Base-by-base conservation (phyloP, 2,888 invertebrate genomes). In the Trichogramma dendrolimi region DNA sequence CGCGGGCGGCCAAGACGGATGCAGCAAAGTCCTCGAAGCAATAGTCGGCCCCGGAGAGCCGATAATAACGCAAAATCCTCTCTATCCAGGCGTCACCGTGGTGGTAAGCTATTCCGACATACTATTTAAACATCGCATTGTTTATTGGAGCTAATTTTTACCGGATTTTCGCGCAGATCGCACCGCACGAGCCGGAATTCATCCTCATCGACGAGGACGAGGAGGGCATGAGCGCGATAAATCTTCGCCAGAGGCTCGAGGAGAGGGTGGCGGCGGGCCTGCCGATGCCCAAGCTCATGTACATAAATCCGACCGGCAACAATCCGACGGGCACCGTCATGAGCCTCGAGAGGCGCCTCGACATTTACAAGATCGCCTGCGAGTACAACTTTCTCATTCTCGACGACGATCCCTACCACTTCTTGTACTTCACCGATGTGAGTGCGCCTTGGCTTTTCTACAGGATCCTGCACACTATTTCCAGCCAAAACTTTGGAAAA, bases 331-430 rank as follows among this genome's bases (percentile, higher is more conserved):
- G 92, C 0, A 83, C 84, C 0, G 86, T 89, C 0, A 80, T 90
- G 59, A 82, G 88, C 0, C 80, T 84, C 51, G 83, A 86, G 11
- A 82, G 91, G 66, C 84, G 87, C 63, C 81, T 84, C 65, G 84
- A 85, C 77, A 86, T 92, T 50, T 92, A 92, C 73, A 81, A 85
- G 68, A 81, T 92, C 65, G 90, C 90, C 52, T 88, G 89, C 77
- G 83, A 85, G 74, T 90, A 88, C 75, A 86, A 92, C 78, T 84
- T 92, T 44, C 72, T 92, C 6, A 90, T 92, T 58, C 71, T 92
- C 6, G 92, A 92, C 74, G 92, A 92, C 71, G 92, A 92, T 77
- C 90, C 92, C 0, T 92, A 92, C 72, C 89, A 87, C 79, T 91
- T 88, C 73, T 80, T 92, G 72, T 87, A 89, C 75, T 92, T 88